A percentile compares a stretch with the other conserved stretches of the same genome.
Evolutionary conservation across 2,797 vertebrate genomes (phyloP).

Genomic region (Apogon talboti): DNA sequence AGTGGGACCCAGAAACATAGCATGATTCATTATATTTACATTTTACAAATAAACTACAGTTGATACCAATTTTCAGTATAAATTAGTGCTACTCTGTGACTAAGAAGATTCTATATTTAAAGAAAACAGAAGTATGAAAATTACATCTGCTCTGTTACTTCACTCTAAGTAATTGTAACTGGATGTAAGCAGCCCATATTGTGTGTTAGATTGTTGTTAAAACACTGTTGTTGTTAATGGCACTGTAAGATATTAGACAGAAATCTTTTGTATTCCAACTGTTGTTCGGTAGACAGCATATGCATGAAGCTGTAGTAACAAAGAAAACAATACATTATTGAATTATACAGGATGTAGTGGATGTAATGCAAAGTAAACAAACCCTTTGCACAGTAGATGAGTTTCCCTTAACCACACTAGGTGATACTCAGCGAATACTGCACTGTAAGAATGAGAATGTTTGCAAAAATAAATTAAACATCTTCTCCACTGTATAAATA

Average conservation of each 20-base stretch:
- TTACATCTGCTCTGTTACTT: constrained; percentile 6
- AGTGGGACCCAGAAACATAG: neutral
- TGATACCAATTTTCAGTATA: neutral
- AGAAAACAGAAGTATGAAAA: constrained; percentile 12
- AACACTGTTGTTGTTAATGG: neutral
- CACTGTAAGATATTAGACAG: too few species aligned
- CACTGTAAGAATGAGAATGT: constrained; percentile 62
- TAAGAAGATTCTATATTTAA: neutral
- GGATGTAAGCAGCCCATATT: too few species aligned
- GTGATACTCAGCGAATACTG: constrained; percentile 25
- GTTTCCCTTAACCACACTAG: constrained; percentile 13
- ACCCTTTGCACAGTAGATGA: neutral
- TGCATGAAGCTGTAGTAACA: too few species aligned
- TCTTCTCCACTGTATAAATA: constrained; percentile 52
- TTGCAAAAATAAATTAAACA: constrained; percentile 59
- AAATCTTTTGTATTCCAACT: too few species aligned
- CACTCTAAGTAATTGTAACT: neutral
- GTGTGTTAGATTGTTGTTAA: too few species aligned
- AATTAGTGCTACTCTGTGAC: too few species aligned
- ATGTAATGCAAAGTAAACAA: constrained; percentile 2
- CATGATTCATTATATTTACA: neutral
- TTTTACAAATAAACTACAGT: neutral
- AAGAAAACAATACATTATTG: too few species aligned
- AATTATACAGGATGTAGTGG: neutral
- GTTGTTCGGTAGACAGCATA: too few species aligned